Evolutionary conservation across 2,113 vertebrate species (phyloP).

Genomic region (Pungitius pungitius): DNA sequence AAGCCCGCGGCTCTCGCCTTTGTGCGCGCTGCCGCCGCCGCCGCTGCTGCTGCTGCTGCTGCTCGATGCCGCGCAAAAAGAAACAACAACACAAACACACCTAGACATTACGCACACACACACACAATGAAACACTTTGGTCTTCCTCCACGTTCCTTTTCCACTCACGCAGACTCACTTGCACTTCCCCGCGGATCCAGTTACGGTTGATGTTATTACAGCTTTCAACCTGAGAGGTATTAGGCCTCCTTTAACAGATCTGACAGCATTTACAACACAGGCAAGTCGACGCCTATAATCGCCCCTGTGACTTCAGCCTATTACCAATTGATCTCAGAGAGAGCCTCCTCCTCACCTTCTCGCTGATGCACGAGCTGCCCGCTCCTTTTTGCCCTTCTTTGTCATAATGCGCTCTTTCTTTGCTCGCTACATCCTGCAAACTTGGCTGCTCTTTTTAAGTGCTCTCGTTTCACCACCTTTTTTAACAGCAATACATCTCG

Average conservation of each 20-base stretch:
- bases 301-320: conserved; percentile 77
- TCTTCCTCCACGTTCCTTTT: conserved; percentile 56
- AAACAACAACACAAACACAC: conserved; percentile 56
- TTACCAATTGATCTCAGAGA: conserved; percentile 79
- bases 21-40: conserved; percentile 47
- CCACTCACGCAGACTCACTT: conserved; percentile 60
- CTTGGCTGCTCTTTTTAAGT: conserved; percentile 42
- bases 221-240: conserved; percentile 83
- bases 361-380: conserved; percentile 58
- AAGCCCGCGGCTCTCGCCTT: conserved; percentile 73
- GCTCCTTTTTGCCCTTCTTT: conserved; percentile 62
- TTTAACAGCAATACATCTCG: conserved; percentile 38
- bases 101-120: conserved; percentile 46
- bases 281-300: conserved; percentile 77
- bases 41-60: conserved; percentile 24
- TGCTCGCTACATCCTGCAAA: conserved; percentile 26
- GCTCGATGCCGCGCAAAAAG: conserved; percentile 49
- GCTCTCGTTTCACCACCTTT: conserved; percentile 29
- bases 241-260: conserved; percentile 81
- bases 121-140: conserved; percentile 65
- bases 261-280: conserved; percentile 81
- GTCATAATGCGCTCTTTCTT: conserved; percentile 63
- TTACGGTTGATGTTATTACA: conserved; percentile 82
- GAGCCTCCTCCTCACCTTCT: conserved; percentile 64
- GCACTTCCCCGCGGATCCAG: conserved; percentile 76